Percentiles rank a stretch among this genome's conserved stretches.
Conservation (phyloP, 2,888 invertebrate genomes). For the Cosmorhoe ocellata region DNA sequence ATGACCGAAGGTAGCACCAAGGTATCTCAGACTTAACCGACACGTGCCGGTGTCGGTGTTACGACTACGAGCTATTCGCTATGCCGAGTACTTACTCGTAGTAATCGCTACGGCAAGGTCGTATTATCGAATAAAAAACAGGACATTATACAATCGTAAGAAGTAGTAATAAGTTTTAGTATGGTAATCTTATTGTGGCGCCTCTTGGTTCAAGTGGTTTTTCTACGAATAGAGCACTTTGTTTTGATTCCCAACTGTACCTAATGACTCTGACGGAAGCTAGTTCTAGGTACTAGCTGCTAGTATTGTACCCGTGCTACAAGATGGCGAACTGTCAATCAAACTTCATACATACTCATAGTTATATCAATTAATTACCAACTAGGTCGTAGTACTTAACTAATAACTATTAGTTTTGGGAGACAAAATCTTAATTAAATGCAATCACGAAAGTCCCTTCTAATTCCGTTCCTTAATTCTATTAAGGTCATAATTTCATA, state of each 20-base stretch:
- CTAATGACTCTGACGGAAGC: too few relatives aligned
- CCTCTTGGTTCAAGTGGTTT: not conserved
- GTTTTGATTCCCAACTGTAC: not conserved
- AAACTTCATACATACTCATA: too few relatives aligned
- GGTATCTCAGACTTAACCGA: constrained; percentile 12
- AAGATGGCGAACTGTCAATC: too few relatives aligned
- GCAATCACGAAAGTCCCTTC: too few relatives aligned
- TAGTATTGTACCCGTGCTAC: too few relatives aligned
- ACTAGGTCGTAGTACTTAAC: too few relatives aligned
- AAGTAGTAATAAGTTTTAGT: not conserved
- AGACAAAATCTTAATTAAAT: too few relatives aligned
- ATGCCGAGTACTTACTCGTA: constrained; percentile 1
- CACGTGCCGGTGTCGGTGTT: constrained; percentile 13
- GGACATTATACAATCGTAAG: not conserved
- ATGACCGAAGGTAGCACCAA: constrained; percentile 15
- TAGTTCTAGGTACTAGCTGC: too few relatives aligned
- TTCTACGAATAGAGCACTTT: not conserved
- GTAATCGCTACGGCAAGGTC: constrained; percentile 8
- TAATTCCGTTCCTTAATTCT: too few relatives aligned
- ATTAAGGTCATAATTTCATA: too few relatives aligned
- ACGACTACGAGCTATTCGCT: constrained; percentile 9
- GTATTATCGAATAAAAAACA: not conserved
- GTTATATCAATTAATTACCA: too few relatives aligned
- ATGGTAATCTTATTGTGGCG: not conserved
- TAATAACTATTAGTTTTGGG: too few relatives aligned